Percentiles rank a stretch among this genome's conserved stretches.
Conservation (phyloP, 2,113 vertebrate genomes). For the Holacanthus passer region DNA sequence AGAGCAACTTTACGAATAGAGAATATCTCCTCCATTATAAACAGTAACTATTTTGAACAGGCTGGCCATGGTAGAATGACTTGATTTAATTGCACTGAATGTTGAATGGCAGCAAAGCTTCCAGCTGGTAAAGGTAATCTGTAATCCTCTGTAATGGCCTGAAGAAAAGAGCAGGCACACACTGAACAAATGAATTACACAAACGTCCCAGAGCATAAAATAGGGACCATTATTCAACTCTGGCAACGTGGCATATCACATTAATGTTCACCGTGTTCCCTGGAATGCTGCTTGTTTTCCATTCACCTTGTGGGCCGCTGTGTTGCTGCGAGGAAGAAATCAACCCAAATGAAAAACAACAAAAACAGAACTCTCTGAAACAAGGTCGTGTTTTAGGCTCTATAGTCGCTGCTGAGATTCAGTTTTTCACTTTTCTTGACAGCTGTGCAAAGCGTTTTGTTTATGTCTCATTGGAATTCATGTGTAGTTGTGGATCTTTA, state of each 20-base stretch:
- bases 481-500: neutral
- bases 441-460: neutral
- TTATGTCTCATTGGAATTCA: neutral
- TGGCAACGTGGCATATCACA: constrained; percentile 59
- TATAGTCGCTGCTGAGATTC: neutral
- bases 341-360: constrained; percentile 19
- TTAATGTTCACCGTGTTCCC: constrained; percentile 46
- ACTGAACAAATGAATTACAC: constrained; percentile 76
- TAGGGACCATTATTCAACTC: constrained; percentile 54
- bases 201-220: constrained; percentile 56
- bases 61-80: constrained; percentile 40
- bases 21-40: constrained; percentile 55
- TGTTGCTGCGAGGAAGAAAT: constrained; percentile 39
- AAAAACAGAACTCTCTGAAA: constrained; percentile 43
- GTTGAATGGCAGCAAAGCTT: constrained; percentile 63
- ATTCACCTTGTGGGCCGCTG: constrained; percentile 31
- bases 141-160: constrained; percentile 67
- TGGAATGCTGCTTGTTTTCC: constrained; percentile 44
- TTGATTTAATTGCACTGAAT: constrained; percentile 78
- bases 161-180: constrained; percentile 48
- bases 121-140: constrained; percentile 71
- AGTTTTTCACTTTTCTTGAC: constrained; percentile 1
- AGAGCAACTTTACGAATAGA: constrained; percentile 61
- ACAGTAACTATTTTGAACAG: constrained; percentile 56
- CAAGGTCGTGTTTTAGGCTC: neutral